These are phyloP conservation scores for Sebastes steindachneri DNA, from an alignment of 2,797 vertebrate genomes.

Conservation along the genomic window DNA sequence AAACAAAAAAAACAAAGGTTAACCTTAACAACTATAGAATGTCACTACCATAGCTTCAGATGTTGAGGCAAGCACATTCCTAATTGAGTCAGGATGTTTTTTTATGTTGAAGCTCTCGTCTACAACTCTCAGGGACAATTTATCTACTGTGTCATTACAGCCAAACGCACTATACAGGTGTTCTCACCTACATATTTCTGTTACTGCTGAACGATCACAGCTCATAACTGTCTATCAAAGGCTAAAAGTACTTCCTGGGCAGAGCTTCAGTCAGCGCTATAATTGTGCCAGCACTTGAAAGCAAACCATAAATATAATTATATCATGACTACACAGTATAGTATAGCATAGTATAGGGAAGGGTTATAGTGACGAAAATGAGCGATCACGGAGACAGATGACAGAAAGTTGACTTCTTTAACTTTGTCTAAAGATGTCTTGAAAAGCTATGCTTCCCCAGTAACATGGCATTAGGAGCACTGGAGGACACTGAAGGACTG, in stretches of 20 bases:
- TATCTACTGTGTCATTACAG: background rate
- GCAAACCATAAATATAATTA: background rate
- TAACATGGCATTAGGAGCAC: too few species aligned
- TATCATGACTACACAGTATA: background rate
- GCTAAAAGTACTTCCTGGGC: background rate
- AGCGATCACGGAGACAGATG: too few species aligned
- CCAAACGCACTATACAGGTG: background rate
- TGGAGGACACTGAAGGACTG: too few species aligned
- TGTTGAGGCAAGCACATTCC: background rate
- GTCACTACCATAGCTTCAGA: background rate
- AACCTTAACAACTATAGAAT: background rate
- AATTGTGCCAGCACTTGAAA: background rate
- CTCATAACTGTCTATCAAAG: too few species aligned
- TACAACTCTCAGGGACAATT: background rate
- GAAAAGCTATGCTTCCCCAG: too few species aligned
- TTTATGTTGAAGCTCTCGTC: background rate
- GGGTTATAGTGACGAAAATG: too few species aligned
- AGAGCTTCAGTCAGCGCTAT: background rate
- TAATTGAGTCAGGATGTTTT: background rate
- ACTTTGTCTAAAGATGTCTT: too few species aligned
- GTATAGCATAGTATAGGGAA: too few species aligned
- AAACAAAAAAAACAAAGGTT: too few species aligned
- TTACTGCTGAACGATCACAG: background rate
- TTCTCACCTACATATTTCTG: background rate
- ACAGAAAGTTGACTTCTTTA: too few species aligned